Evolutionary conservation across 2,113 vertebrate species (phyloP).

Genomic region (Dolichallabes microphthalmus): DNA sequence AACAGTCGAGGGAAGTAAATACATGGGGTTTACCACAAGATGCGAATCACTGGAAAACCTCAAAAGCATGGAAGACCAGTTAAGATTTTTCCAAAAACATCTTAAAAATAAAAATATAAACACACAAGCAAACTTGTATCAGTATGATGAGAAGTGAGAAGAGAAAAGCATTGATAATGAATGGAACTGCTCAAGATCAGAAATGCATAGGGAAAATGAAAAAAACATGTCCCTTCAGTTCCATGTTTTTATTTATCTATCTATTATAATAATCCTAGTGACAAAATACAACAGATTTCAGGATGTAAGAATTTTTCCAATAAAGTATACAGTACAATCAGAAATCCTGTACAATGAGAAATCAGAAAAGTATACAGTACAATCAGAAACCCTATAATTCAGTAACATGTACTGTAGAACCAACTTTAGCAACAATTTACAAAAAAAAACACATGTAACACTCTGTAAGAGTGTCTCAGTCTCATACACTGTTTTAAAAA

Average conservation of each 20-base stretch:
- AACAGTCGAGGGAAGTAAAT: too few relatives aligned
- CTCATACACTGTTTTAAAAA: neutral
- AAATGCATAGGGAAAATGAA: neutral
- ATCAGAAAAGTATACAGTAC: too few relatives aligned
- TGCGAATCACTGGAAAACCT: too few relatives aligned
- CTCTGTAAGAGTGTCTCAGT: neutral
- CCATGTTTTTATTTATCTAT: too few relatives aligned
- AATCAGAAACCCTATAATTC: neutral
- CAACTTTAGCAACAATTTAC: neutral
- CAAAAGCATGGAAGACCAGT: neutral
- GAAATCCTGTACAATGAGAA: too few relatives aligned
- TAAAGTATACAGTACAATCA: neutral
- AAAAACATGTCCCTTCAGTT: neutral
- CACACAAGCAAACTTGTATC: too few relatives aligned
- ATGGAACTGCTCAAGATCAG: neutral
- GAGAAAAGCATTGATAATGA: neutral
- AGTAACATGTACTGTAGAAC: neutral
- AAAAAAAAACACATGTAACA: neutral
- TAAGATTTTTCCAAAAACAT: neutral
- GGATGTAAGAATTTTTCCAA: neutral
- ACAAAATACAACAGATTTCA: neutral
- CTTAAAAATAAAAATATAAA: neutral
- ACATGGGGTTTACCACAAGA: too few relatives aligned
- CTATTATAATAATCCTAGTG: too few relatives aligned
- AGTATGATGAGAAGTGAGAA: too few relatives aligned